Evolutionary conservation across 1,140 invertebrate species (phyloP), one percentile per base, ranked within the genome.

Genomic region (Melanaphis sacchari): DNA sequence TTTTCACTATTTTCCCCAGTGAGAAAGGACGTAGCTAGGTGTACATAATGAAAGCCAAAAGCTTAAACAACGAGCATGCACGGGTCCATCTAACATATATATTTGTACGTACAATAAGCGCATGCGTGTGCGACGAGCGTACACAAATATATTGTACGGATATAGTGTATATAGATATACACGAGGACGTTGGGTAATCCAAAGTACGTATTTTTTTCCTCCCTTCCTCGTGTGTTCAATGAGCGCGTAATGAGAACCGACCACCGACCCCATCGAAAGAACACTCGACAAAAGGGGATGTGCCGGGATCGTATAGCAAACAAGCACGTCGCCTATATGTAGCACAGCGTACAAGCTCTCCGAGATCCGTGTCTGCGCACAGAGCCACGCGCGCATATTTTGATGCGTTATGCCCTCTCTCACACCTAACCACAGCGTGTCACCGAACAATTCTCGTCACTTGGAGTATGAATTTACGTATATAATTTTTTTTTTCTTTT

Each of bases 241-340:
- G 82, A 85, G 82, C 82, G 41, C 82, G 24, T 26, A 85, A 85
- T 85, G 82, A 85, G 40, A 84, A 41, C 38, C 81, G 36, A 40
- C 38, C 81, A 8, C 82, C 38, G 24, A 41, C 38, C 38, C 31
- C 87, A 31, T 49, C 87, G 82, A 41, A 85, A 40, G 38, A 85
- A 85, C 82, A 85, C 82, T 85, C 15, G 82, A 85, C 40, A 31
- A 24, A 41, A 26, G 38, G 59, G 59, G 31, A n/a, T 76, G 59
- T 4, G 31, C 31, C 31, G 11, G 15, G 31, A 76, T 76, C 31
- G 59, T n/a, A 76, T 18, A 18, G 15, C 59, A n/a, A n/a, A 76
- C 59, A 18, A 76, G 59, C 31, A 76, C n/a, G 59, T 18, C 59
- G 11, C 22, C 2, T 0, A 31, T 31, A 38, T 38, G 26, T 18